These are phyloP conservation scores for Aphidius gifuensis DNA, from an alignment of 1,140 invertebrate species.

Conservation along the genomic window DNA sequence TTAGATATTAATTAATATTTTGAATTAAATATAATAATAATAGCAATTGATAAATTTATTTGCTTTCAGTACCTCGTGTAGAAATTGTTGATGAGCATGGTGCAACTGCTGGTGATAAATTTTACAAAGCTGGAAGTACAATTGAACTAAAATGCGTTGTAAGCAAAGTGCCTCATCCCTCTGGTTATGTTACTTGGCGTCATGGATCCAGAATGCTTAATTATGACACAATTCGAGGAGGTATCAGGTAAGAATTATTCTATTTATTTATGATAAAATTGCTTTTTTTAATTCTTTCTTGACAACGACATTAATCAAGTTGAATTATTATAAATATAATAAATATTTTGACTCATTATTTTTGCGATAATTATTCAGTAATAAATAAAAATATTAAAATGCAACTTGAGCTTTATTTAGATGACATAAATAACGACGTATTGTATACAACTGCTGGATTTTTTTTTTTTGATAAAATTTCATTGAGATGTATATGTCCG, in stretches of 20 bases:
- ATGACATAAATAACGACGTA: no score
- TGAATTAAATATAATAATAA: no score
- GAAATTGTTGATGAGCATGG: conserved; percentile 80
- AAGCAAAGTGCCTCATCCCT: conserved; percentile 74
- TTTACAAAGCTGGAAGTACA: conserved; percentile 82
- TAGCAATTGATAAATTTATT: no score
- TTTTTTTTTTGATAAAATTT: no score
- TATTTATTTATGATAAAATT: not conserved
- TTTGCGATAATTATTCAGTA: no score
- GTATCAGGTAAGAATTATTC: conserved; percentile 67
- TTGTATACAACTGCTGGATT: no score
- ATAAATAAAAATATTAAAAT: no score
- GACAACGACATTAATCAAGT: not conserved
- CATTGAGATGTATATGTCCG: not conserved
- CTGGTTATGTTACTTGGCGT: conserved; percentile 76
- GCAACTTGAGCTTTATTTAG: no score
- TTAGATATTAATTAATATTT: no score
- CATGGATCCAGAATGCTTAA: conserved; percentile 75
- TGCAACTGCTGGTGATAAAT: conserved; percentile 74
- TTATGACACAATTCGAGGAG: conserved; percentile 79
- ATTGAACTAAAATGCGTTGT: conserved; percentile 82
- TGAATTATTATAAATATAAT: not conserved
- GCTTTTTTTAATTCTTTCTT: not conserved
- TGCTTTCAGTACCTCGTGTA: conserved; percentile 72
- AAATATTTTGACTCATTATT: no score